A percentile compares a stretch with the other conserved stretches of the same genome.
Evolutionary conservation across 1,140 invertebrate genomes (phyloP).

Genomic region (Carposina sasakii): DNA sequence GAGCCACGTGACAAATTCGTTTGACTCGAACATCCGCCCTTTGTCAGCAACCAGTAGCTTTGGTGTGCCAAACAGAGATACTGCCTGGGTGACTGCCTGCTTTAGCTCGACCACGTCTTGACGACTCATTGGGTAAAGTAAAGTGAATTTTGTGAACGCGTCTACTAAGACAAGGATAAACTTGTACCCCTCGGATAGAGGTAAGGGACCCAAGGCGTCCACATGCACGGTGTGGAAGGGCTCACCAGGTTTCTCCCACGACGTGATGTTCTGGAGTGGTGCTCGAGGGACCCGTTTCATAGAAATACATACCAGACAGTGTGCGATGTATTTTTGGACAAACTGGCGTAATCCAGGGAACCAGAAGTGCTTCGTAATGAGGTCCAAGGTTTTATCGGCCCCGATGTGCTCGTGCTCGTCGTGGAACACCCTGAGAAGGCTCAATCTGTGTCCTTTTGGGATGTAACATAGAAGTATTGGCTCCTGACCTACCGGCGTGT

Average conservation of each 20-base stretch:
- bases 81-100: constrained; percentile 1
- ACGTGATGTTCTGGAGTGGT: constrained; percentile 10
- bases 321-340: constrained; percentile 12
- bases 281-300: constrained; percentile 7
- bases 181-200: constrained; percentile 1
- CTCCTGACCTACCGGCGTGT: not conserved
- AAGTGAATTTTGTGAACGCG: constrained; percentile 6
- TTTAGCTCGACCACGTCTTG: not conserved
- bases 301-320: constrained; percentile 17
- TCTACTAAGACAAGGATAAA: constrained; percentile 14
- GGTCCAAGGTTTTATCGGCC: constrained; percentile 16
- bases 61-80: constrained; percentile 3
- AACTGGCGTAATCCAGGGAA: constrained; percentile 17
- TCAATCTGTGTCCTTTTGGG: constrained; percentile 9
- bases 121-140: not conserved
- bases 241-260: constrained; percentile 12
- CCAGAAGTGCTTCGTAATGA: constrained; percentile 23
- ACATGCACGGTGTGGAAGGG: constrained; percentile 22
- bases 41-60: constrained; percentile 1
- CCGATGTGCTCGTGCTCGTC: constrained; percentile 10
- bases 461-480: not conserved
- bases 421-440: constrained; percentile 18
- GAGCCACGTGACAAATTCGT: not conserved
- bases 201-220: constrained; percentile 21
- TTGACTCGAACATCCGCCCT: constrained; percentile 1